phyloP scores from a whole-genome alignment of 2,888 invertebrate genomes.

The Mimumesa dahlbomi region DNA sequence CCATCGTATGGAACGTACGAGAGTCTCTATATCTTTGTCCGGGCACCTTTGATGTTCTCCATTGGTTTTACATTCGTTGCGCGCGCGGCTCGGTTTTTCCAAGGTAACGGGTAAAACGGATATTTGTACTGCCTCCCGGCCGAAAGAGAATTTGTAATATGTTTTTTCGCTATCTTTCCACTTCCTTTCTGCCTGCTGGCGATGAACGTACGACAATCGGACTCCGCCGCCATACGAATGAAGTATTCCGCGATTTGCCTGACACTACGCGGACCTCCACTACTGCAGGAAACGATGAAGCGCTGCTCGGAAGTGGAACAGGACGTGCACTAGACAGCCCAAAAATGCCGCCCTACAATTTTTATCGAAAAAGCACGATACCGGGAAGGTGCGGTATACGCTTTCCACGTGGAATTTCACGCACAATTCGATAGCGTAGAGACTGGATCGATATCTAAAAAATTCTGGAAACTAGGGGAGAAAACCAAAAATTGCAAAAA shows the following conservation, averaged over 20 bases:
- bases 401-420: too few relatives aligned
- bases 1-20: too few relatives aligned
- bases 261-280: neutral
- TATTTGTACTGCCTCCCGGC: conserved; percentile 3
- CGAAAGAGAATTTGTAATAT: conserved; percentile 31
- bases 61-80: conserved; percentile 29
- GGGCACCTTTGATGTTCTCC: conserved; percentile 46
- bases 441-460: too few relatives aligned
- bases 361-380: too few relatives aligned
- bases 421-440: too few relatives aligned
- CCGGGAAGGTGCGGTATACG: too few relatives aligned
- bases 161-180: conserved; percentile 36
- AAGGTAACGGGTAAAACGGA: conserved; percentile 17
- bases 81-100: conserved; percentile 22
- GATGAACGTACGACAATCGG: conserved; percentile 30
- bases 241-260: conserved; percentile 22
- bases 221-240: conserved; percentile 33
- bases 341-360: too few relatives aligned
- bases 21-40: too few relatives aligned
- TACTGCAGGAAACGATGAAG: neutral
- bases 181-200: conserved; percentile 22
- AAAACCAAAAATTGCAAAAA: too few relatives aligned
- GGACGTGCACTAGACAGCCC: too few relatives aligned
- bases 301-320: too few relatives aligned
- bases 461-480: too few relatives aligned